Base-by-base conservation (phyloP, 2,888 invertebrate genomes). In the Plusia festucae region DNA sequence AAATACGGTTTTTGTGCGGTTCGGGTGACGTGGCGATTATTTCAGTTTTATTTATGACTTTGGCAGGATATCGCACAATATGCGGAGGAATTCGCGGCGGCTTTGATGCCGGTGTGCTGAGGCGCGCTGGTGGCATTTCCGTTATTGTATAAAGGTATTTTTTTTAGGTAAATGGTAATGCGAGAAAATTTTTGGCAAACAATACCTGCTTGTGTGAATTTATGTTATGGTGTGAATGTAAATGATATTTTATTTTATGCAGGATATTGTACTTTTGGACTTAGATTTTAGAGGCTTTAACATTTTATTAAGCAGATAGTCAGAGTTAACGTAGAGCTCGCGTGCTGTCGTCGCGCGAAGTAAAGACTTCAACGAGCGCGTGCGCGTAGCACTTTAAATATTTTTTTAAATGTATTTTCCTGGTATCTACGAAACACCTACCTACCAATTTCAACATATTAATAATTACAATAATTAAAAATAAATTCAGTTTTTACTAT, bases 11-110 rank as follows among this genome's bases (percentile, higher is more conserved):
- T 93, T 93, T 93, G 87, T 90, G 86, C 79, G 82, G 79, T 73
- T 74, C 76, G 87, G 87, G 83, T 90, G 90, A 90, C 90, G 90
- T 86, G 88, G 85, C 88, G 88, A 91, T 93, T 90, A 90, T 93
- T 94, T 91, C 90, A 90, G 90, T 84, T 91, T 92, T 93, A 94
- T 95, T 95, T 95, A 95, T 93, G 93, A 90, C 89, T 91, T 89
- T 88, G 92, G 87, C 91, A 90, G 90, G 87, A 87, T 89, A 88
- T 89, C 86, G 87, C 82, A 87, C 89, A 90, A 90, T 91, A 91
- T 90, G 90, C 88, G 87, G 82, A 88, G 89, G 92, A 89, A 91
- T 91, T 87, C 83, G 91, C 93, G 92, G 93, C 85, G 79, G 84
- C 91, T 93, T 93, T 93, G 92, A 91, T 80, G 87, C 79, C 81